Base-by-base conservation (phyloP, 37 sponge, comb jelly and placozoan species). In the Hormiphora californensis region DNA sequence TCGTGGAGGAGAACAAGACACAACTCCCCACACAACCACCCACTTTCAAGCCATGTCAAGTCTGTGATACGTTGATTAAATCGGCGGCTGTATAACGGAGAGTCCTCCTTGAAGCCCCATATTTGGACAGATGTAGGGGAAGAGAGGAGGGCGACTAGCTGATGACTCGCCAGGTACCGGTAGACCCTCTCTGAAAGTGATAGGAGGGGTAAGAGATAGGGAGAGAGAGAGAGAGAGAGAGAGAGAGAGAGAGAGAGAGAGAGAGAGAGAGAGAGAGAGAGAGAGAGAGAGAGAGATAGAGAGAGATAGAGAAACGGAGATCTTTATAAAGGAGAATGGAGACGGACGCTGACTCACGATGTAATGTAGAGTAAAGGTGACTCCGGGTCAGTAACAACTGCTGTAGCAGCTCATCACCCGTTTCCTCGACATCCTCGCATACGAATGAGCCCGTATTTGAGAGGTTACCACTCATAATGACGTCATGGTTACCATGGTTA, bases 1-100 rank as follows among this genome's bases (percentile, higher is more conserved):
- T 73, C 81, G 81, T 73, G 81, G 23, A 73, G 46, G 1, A 73
- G 23, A 33, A 73, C 23, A 7, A 73, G 81, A 73, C 81, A 73
- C 2, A 73, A 11, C 81, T 73, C 81, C 32, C 81, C 46, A 28
- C 44, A 41, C 39, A 73, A n/a, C 81, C 81, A 73, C 46, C 81
- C 43, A 46, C 35, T 73, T 11, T 33, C 44, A 1, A 73, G 32
- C 81, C 81, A 73, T 43, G 36, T 27, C 27, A 73, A 73, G 81
- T 40, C 43, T 4, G 44, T 41, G 81, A 73, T 73, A 12, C 46
- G 9, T 2, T n/a, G 1, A 27, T 27, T n/a, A 41, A 41, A 73
- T 1, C 1, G 1, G 0, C 43, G 32, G 27, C 46, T 41, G 32
- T 36, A 19, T 5, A 22, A 15, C 28, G 81, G 36, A 28, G 44